phyloP scores from a whole-genome alignment of 92 coral and sea anemone genomes.

The Meandrina meandrites region DNA sequence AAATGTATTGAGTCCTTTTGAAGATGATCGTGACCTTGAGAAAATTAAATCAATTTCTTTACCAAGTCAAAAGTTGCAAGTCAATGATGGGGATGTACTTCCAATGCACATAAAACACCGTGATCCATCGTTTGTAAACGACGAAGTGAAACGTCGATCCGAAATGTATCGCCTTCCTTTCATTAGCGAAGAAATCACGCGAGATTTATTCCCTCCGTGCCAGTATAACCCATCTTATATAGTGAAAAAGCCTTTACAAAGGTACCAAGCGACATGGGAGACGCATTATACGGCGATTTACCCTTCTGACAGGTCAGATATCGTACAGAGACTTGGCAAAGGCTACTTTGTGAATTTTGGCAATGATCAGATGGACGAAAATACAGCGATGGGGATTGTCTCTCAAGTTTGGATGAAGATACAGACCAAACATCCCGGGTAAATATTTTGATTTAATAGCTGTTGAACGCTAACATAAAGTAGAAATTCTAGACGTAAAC shows the following conservation, averaged over 20 bases:
- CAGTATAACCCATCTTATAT: constrained; percentile 58
- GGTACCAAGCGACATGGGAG: constrained; percentile 79
- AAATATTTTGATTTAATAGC: neutral
- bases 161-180: constrained; percentile 68
- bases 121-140: constrained; percentile 22
- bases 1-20: constrained; percentile 5
- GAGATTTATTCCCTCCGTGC: constrained; percentile 66
- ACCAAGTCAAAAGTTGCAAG: neutral
- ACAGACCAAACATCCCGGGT: constrained; percentile 55
- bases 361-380: constrained; percentile 69
- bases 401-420: constrained; percentile 56
- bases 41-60: neutral
- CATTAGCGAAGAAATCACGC: constrained; percentile 37
- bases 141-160: constrained; percentile 39
- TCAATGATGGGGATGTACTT: constrained; percentile 24
- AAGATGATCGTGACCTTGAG: constrained; percentile 44
- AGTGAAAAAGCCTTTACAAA: constrained; percentile 25
- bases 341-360: constrained; percentile 69
- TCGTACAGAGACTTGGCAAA: constrained; percentile 8
- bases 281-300: constrained; percentile 72
- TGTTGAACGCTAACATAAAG: neutral
- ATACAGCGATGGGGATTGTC: constrained; percentile 53
- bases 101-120: constrained; percentile 46
- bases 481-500: neutral
- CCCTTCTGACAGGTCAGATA: constrained; percentile 62